Percentiles rank a stretch among this genome's conserved stretches.
Conservation (phyloP, 2,113 vertebrate genomes). For the Emberiza fucata region DNA sequence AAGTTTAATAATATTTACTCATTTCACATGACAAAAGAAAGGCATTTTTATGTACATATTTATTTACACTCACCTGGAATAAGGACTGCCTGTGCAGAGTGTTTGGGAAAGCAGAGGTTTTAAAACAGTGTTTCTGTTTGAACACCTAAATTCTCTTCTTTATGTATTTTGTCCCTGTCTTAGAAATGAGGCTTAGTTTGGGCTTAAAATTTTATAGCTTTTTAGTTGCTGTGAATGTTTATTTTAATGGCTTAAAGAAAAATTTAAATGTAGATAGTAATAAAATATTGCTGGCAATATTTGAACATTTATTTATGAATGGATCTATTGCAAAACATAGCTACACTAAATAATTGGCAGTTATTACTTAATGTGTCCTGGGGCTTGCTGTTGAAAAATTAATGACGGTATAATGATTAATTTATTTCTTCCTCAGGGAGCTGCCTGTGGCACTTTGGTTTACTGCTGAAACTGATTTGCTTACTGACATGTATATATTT, state of each 20-base stretch:
- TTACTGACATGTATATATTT: slow-evolving; percentile 89
- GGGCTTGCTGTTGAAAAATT: not conserved
- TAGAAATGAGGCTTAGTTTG: not conserved
- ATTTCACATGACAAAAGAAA: not conserved
- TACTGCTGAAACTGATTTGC: slow-evolving; percentile 84
- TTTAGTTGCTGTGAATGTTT: not conserved
- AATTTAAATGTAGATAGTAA: not conserved
- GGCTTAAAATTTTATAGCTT: not conserved
- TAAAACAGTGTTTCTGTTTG: not conserved
- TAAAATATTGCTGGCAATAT: not conserved
- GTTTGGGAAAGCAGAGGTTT: not conserved
- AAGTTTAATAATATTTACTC: not conserved
- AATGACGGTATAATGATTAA: not conserved
- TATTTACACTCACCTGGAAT: not conserved
- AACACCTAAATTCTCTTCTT: not conserved
- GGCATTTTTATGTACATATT: not conserved
- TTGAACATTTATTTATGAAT: not conserved
- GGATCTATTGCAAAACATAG: not conserved
- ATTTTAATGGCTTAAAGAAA: not conserved
- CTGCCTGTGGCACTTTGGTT: slow-evolving; percentile 86
- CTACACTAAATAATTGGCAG: not conserved
- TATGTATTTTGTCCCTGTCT: not conserved
- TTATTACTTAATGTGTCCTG: not conserved
- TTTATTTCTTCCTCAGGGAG: slow-evolving; percentile 77
- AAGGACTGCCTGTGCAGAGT: not conserved